Conservation (phyloP, 2,888 invertebrate genomes). For the Polydrusus tereticollis region DNA sequence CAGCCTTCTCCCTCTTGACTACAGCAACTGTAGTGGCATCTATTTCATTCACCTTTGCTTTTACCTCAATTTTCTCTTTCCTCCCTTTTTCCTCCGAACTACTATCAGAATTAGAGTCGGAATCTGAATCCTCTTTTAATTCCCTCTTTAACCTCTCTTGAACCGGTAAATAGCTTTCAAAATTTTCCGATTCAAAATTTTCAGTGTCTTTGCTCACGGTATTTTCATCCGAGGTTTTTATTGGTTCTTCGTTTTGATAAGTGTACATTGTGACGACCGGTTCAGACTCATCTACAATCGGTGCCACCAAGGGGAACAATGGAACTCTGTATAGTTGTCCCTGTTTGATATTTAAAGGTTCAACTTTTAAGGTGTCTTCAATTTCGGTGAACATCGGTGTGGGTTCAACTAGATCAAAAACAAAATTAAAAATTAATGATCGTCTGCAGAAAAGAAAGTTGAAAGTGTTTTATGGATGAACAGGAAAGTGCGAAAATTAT, state of each 20-base stretch:
- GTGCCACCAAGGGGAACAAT: slow-evolving; percentile 18
- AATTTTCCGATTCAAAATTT: neutral
- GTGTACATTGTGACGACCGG: slow-evolving; percentile 24
- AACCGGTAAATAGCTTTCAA: neutral
- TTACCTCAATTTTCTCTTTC: neutral
- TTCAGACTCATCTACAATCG: slow-evolving; percentile 29
- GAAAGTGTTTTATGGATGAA: too few species aligned
- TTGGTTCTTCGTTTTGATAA: slow-evolving; percentile 1
- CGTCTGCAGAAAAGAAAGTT: too few species aligned
- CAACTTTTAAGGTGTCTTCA: slow-evolving; percentile 20
- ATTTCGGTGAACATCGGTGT: neutral
- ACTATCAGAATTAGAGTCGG: slow-evolving; percentile 8
- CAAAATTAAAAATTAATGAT: too few species aligned
- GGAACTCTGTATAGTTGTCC: neutral
- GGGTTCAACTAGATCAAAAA: slow-evolving; percentile 14
- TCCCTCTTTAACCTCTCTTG: slow-evolving; percentile 9
- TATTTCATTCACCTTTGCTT: neutral
- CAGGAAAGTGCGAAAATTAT: too few species aligned
- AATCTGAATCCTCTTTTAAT: neutral
- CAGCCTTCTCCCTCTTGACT: slow-evolving; percentile 33
- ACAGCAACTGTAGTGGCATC: slow-evolving; percentile 52
- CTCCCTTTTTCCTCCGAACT: slow-evolving; percentile 2
- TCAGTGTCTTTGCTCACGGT: neutral
- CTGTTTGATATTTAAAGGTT: slow-evolving; percentile 25
- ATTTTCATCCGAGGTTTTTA: slow-evolving; percentile 2